Evolutionary conservation across 2,888 invertebrate genomes (phyloP), one percentile per base, ranked within the genome.

Genomic region (Biston stratarius): DNA sequence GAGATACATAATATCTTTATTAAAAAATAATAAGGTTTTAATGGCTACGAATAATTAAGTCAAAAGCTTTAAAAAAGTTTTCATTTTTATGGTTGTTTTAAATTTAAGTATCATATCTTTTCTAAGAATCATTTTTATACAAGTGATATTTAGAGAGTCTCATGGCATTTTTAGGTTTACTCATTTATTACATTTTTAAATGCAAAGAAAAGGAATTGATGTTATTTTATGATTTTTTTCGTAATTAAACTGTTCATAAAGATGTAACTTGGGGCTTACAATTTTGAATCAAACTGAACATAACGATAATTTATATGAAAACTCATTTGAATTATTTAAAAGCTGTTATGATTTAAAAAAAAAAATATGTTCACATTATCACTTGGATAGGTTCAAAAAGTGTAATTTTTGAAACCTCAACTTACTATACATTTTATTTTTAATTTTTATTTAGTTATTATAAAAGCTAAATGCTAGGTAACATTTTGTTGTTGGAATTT

Each of bases 101-200:
- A 5, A 10, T 6, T 34, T 51, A n/a, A 24, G 24, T 24, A 24
- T 24, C 24, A 24, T 24, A 12, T 0, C 5, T 52, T 14, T 12
- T n/a, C 6, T 49, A 49, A 38, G 38, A 10, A 52, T 7, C 12
- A 45, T 45, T 53, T n/a, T 53, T 47, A 34, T n/a, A 47, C 34
- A 5, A 49, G 56, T 65, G 64, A 67, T 60, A 62, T 64, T 53
- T 40, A 53, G 60, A 14, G 65, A 70, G 67, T 70, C 67, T 64
- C 67, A 59, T 51, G 53, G 42, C 56, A 55, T 45, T 48, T 51
- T 7, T 53, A 59, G 36, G 47, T 33, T 57, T 24, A 42, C 14
- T 56, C 33, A 48, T 14, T 47, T 40, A 34, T 58, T 65, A 65
- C 62, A 68, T 68, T 65, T 67, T 45, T 49, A 2, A 24, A 24